Conservation (phyloP, 2,888 invertebrate genomes). For the Lasioglossum malachurum region DNA sequence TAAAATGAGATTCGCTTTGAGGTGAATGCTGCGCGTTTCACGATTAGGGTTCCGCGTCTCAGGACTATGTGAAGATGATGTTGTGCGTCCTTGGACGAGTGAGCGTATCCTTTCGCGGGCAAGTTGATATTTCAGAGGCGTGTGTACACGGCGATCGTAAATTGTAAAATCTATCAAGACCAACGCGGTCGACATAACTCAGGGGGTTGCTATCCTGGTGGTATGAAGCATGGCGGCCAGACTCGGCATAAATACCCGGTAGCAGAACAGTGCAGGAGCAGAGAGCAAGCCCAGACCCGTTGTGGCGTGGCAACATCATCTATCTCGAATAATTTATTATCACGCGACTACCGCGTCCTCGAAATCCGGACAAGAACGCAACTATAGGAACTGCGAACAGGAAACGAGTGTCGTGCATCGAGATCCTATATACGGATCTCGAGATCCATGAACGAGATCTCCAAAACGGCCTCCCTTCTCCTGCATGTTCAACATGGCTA, state of each 20-base stretch:
- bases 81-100: slow-evolving; percentile 38
- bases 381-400: slow-evolving; percentile 78
- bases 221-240: slow-evolving; percentile 84
- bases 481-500: too few species aligned
- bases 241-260: slow-evolving; percentile 84
- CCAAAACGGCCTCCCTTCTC: slow-evolving; percentile 15
- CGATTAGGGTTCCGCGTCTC: too few species aligned
- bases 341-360: slow-evolving; percentile 80
- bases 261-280: slow-evolving; percentile 82
- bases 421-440: slow-evolving; percentile 49
- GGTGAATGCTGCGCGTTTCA: background rate
- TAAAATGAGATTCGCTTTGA: slow-evolving; percentile 4
- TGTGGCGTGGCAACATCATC: slow-evolving; percentile 85
- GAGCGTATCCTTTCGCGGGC: slow-evolving; percentile 47
- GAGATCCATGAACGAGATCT: slow-evolving; percentile 10
- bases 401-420: slow-evolving; percentile 75
- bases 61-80: background rate
- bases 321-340: slow-evolving; percentile 85
- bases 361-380: slow-evolving; percentile 83
- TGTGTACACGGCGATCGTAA: slow-evolving; percentile 80
- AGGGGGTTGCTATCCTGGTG: slow-evolving; percentile 81
- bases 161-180: slow-evolving; percentile 85
- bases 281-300: slow-evolving; percentile 83
- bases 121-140: slow-evolving; percentile 73
- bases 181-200: slow-evolving; percentile 84